Percentiles rank a stretch among this genome's conserved stretches.
These are phyloP conservation scores for Chalcosyrphus nemorum DNA, from an alignment of 2,888 invertebrate species.

Conservation along the genomic window DNA sequence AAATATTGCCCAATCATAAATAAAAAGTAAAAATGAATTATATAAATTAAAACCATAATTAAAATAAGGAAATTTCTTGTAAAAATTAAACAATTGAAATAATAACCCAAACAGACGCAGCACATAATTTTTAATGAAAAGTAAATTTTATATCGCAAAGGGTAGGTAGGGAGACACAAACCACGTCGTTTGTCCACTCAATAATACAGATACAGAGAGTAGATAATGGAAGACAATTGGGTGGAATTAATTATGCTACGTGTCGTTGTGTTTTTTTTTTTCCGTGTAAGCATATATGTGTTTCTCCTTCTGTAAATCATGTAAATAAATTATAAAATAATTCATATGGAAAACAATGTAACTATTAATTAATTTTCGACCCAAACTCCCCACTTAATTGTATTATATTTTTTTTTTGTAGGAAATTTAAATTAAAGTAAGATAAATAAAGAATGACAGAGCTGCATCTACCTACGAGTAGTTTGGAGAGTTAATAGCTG, in stretches of 20 bases:
- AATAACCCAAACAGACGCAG: neutral
- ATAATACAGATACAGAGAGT: constrained; percentile 47
- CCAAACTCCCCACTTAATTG: constrained; percentile 29
- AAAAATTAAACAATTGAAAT: constrained; percentile 31
- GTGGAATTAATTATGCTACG: constrained; percentile 52
- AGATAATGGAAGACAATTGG: constrained; percentile 55
- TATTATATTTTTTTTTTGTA: constrained; percentile 18
- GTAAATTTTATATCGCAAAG: constrained; percentile 3
- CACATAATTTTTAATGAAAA: constrained; percentile 9
- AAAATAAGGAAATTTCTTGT: constrained; percentile 60
- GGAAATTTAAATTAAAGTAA: neutral
- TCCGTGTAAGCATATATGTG: neutral
- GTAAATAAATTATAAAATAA: constrained; percentile 65
- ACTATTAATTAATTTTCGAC: constrained; percentile 66
- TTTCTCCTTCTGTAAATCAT: constrained; percentile 57
- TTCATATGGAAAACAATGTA: constrained; percentile 64
- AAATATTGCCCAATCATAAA: constrained; percentile 61
- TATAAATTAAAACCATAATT: constrained; percentile 44
- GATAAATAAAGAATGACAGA: neutral
- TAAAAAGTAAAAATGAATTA: constrained; percentile 29
- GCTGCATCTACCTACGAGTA: neutral
- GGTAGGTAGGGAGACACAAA: constrained; percentile 6
- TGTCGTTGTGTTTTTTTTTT: constrained; percentile 30
- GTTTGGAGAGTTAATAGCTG: constrained; percentile 21
- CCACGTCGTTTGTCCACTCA: constrained; percentile 34